Evolutionary conservation across 2,113 vertebrate genomes (phyloP), one percentile per base, ranked within the genome.

Genomic region (Corythoichthys haematopterus): DNA sequence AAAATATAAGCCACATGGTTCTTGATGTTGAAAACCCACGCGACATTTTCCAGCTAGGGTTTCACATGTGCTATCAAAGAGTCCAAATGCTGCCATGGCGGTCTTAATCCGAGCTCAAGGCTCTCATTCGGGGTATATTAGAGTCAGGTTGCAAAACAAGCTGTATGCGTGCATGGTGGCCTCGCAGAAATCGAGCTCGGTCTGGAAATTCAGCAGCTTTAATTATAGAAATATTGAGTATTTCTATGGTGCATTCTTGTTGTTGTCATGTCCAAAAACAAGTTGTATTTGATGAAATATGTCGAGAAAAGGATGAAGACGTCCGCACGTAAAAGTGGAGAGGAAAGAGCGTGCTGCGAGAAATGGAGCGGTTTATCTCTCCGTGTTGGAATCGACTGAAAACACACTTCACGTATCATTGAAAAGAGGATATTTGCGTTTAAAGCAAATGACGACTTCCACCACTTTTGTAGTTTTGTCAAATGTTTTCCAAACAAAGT

Each of bases 121-220:
- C 83, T 80, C 78, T 81, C 76, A 82, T 88, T 91, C 81, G 86
- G 81, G 86, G 80, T 83, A 88, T 76, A 87, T 87, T 88, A 85
- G 87, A 83, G 74, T 88, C 85, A 84, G 71, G 84, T 88, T 89
- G 85, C 87, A 87, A 79, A 59, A 69, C 65, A 35, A 78, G 72
- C 75, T 84, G 45, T 77, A 71, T 40, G 85, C 84, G 84, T 85
- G 80, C 78, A 71, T 45, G 85, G 85, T 86, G 87, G 80, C 81
- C 80, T 72, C 61, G n/a, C 40, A 76, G 72, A 67, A 68, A 36
- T 68, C 45, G 65, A 75, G 40, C 20, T 43, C 40, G 6, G 40
- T 28, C 1, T 28, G 20, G 20, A 28, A 28, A 28, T 28, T 28
- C 20, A 28, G 20, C 20, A 28, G 20, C 20, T 28, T 28, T 28